Conservation (phyloP, 2,888 invertebrate species). For the Aricia artaxerxes region DNA sequence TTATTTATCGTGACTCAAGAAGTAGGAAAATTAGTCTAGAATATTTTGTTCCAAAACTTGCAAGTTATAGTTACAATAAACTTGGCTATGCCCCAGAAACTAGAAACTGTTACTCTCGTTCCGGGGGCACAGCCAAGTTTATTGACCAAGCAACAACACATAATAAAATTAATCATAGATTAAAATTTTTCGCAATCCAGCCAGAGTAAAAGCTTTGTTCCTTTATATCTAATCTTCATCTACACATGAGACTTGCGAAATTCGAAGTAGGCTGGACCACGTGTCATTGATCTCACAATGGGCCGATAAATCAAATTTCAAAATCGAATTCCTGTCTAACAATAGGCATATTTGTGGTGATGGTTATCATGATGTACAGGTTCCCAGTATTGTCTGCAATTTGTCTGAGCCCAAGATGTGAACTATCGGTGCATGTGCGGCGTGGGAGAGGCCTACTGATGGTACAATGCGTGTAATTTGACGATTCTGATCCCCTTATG, state of each 20-base stretch:
- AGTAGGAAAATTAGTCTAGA: neutral
- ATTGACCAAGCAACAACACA: neutral
- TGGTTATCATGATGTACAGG: constrained; percentile 22
- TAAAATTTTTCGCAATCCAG: neutral
- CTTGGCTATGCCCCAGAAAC: neutral
- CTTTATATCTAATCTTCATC: neutral
- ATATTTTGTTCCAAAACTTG: neutral
- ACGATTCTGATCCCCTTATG: neutral
- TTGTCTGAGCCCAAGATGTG: constrained; percentile 21
- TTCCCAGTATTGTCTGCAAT: constrained; percentile 25
- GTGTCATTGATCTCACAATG: constrained; percentile 1
- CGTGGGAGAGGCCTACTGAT: constrained; percentile 3
- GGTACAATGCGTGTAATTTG: neutral
- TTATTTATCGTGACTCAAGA: neutral
- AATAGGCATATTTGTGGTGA: constrained; percentile 31
- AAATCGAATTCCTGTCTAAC: constrained; percentile 25
- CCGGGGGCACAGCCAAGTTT: neutral
- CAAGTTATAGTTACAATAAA: neutral
- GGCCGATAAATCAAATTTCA: constrained; percentile 24
- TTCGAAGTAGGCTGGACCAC: neutral
- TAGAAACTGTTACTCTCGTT: neutral
- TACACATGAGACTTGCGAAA: constrained; percentile 7
- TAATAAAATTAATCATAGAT: neutral
- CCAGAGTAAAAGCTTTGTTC: neutral
- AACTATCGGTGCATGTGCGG: constrained; percentile 11